Evolutionary conservation across 2,113 vertebrate species (phyloP), one percentile per base, ranked within the genome.

Genomic region (Notothenia coriiceps): DNA sequence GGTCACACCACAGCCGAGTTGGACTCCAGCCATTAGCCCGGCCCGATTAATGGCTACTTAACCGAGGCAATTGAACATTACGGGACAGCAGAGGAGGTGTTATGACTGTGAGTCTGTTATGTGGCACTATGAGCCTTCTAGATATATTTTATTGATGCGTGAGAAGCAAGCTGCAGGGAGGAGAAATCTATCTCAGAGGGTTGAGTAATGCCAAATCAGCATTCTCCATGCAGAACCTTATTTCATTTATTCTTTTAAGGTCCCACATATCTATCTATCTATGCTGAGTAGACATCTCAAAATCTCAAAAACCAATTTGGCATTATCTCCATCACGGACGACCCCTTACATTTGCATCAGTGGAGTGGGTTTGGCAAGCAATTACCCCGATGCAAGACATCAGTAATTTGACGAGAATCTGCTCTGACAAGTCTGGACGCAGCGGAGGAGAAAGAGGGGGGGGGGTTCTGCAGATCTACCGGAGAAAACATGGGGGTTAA

Each of bases 361-460:
- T 87, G 78, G 84, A 91, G 89, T 85, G 81, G 88, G 73, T 92
- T 91, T 93, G 92, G 92, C 90, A 91, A 93, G 93, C 94, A 94
- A 94, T 95, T 94, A 94, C 91, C 88, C 77, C 92, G 69, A 89
- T 93, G 92, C 87, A 88, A 88, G 88, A 89, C 88, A 86, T 84
- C 10, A 84, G 78, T 91, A 90, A 93, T 90, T 87, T 92, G 93
- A 94, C 52, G 83, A 89, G 89, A 90, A 94, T 91, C 84, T 78
- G 84, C 79, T 85, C 63, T 89, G 94, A 93, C 92, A 91, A 84
- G 89, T 88, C 87, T 86, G 86, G 90, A 90, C 56, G 71, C 70
- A 43, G 82, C 60, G 43, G 85, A 80, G 79, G 79, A 56, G 15
- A 51, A 11, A n/a, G 25, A 51, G 22, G 46, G 14, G 52, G 22